Evolutionary conservation across 2,113 vertebrate species (phyloP), one percentile per base, ranked within the genome.

Genomic region (Dasypus novemcinctus): DNA sequence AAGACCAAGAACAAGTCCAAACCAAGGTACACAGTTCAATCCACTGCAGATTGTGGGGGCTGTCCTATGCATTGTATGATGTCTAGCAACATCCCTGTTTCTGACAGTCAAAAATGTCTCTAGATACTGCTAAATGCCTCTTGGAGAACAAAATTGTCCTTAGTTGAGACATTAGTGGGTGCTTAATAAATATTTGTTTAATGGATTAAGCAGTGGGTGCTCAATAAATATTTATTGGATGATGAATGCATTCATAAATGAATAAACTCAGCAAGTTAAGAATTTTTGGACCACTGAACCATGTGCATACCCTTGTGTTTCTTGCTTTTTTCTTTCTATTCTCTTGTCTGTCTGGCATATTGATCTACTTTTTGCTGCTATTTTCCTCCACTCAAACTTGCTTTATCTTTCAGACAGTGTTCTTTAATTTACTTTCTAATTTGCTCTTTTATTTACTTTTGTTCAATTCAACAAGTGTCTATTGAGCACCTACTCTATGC

Each of bases 221-320:
- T 87, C 69, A 96, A 0, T 61, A 87, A 80, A 41, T 93, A 61
- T 71, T 78, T 80, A 69, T 57, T 81, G 41, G n/a, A 41, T 61
- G n/a, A 43, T 91, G 64, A 12, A 25, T 90, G 41, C 54, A 88
- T 72, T 93, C 21, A 72, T 74, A 68, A 75, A 61, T 63, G 68
- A 93, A 63, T 72, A 21, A 85, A 93, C 87, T 86, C 36, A 93
- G 66, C 52, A 82, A 87, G n/a, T 49, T 76, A 71, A 64, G 46
- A n/a, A 27, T 21, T 52, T 87, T 81, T 87, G 13, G 43, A 71
- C 25, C 29, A 63, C 20, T 83, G 43, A 85, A 29, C 36, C 57
- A 7, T 31, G 27, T 3, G 4, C 15, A 29, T 12, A 87, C 69
- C 63, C 43, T 54, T 5, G 2, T 63, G 27, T 82, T 89, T 90